Evolutionary conservation across 2,113 vertebrate species (phyloP), one percentile per base, ranked within the genome.

Genomic region (Cynopterus brachyotis): DNA sequence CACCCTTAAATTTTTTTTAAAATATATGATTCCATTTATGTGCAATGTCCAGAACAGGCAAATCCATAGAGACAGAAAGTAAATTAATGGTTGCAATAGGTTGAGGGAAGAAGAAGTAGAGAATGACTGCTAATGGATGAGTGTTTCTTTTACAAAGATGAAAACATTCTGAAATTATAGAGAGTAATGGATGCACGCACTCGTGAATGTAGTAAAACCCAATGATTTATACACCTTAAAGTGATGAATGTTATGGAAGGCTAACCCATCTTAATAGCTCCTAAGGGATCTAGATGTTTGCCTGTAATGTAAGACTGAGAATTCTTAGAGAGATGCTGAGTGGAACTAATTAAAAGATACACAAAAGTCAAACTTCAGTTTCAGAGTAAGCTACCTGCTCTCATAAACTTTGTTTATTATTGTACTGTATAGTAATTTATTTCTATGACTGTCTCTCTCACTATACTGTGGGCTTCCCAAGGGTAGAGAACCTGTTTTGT

Each of bases 261-360:
- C 35, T 75, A 70, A 19, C 16, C 32, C 19, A 53, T 64, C 20
- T 79, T 78, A 96, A 89, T 5, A 90, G 28, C 32, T 69, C 13
- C 45, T 35, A 88, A 76, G 26, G 45, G n/a, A 95, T 72, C 45
- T 94, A 88, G 57, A 82, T 89, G n/a, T 89, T 79, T 88, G 60
- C 40, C 50, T 93, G 42, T 91, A 89, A 22, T 40, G 2, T 72
- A 95, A 78, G 17, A 15, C 62, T 83, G 35, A 96, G 26, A 42
- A 64, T 88, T 55, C 55, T 78, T 79, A 86, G 10, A 86, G 13
- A 91, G 62, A 86, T 79, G 42, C 24, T 82, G 62, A 78, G 3
- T 55, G 47, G 79, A 89, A 47, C 37, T 40, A 90, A 90, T 67
- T 11, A 87, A 94, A 85, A 96, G 59, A 81, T 70, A 86, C 11